Conservation (phyloP, 2,113 vertebrate species). For the Ailuropoda melanoleuca region DNA sequence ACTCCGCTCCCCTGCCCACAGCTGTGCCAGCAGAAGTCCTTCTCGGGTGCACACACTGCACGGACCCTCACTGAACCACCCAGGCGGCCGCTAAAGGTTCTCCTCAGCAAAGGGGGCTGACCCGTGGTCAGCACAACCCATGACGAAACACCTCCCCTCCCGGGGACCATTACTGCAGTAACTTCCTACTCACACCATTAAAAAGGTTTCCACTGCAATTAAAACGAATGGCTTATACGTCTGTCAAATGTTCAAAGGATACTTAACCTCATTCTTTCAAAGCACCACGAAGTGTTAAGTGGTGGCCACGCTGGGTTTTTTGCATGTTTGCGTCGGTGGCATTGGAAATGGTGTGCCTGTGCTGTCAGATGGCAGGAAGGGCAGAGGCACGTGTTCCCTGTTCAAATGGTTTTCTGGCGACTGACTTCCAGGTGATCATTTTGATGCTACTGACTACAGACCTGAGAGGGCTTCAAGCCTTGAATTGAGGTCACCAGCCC, state of each 20-base stretch:
- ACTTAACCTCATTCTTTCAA: not conserved
- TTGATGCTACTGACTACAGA: not conserved
- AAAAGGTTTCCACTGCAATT: not conserved
- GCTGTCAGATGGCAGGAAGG: not conserved
- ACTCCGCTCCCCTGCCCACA: rapidly evolving
- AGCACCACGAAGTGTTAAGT: not conserved
- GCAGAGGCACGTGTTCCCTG: not conserved
- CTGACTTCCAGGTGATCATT: not conserved
- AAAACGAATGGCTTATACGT: not conserved
- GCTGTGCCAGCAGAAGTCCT: not conserved
- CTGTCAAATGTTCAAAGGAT: not conserved
- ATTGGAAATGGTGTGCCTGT: not conserved
- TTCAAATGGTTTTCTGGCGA: not conserved
- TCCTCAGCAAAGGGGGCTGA: not conserved
- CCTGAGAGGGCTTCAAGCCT: not conserved
- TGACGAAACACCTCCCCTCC: not conserved
- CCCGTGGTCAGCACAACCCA: not conserved
- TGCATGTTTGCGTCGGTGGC: too few species aligned
- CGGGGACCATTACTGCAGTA: not conserved
- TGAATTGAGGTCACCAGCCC: not conserved
- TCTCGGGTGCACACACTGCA: not conserved
- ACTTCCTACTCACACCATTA: not conserved
- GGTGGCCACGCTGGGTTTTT: not conserved
- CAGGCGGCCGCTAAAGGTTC: not conserved
- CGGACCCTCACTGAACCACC: not conserved